Evolutionary conservation across 2,888 invertebrate genomes (phyloP), one percentile per base, ranked within the genome.

Genomic region (Steinernema carpocapsae): DNA sequence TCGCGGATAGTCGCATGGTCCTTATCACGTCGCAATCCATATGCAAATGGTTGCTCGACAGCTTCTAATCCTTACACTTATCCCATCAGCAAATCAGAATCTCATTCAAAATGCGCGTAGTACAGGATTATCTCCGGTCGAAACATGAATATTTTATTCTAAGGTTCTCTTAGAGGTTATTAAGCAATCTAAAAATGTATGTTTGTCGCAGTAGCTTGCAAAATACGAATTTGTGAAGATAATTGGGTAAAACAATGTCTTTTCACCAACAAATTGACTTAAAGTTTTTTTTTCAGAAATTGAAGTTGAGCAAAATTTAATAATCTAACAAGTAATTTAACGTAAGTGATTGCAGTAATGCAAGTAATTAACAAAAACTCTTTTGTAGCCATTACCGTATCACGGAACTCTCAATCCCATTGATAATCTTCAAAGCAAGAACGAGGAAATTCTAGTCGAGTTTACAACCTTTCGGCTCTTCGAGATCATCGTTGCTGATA

Each of bases 31-130:
- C 56, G 51, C 14, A 43, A 43, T 43, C 10, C 43, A 43, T 43
- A 7, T 7, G 14, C 43, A 43, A 43, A 12, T 12, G 14, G 43
- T 14, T 10, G 12, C 51, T 51, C 51, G 51, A 19, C 19, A 19
- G n/a, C 17, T 56, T 26, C 56, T 56, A 56, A 56, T 56, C 26
- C 56, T 6, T 43, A 22, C 56, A 19, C 56, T 56, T 10, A 56
- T 56, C 56, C 56, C 56, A 56, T 56, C 26, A 56, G 56, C 56
- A 26, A n/a, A n/a, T n/a, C 26, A 26, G 56, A 56, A 56, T 22
- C 51, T 56, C 56, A 10, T 56, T 26, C 24, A 4, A 10, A 10
- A 56, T 56, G 56, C 56, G 56, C n/a, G 22, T 4, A 10, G 26
- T 56, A 26, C 56, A 26, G 56, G 56, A 56, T 56, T 56, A 56